Evolutionary conservation across 2,888 invertebrate species (phyloP), one percentile per base, ranked within the genome.

Genomic region (Patella pellucida): DNA sequence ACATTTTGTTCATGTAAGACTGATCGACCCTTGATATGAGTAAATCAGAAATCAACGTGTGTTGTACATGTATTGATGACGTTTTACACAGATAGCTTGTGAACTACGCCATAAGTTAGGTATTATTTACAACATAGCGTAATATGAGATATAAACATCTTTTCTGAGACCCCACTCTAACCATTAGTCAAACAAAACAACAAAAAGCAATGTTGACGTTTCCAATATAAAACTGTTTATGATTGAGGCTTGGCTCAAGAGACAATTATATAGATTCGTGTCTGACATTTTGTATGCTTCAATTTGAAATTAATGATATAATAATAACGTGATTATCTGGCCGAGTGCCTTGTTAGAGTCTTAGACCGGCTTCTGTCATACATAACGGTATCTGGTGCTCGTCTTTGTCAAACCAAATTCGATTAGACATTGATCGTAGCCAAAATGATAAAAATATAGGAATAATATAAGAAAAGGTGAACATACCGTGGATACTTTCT

Each of bases 351-450:
- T 62, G 62, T 62, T 62, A 62, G 19, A 62, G 62, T 62, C 62
- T 62, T 23, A 23, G 23, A 23, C 23, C 23, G 62, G 23, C 19
- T 62, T 62, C 23, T 62, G 62, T 62, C 62, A 62, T 62, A 62
- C 14, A 23, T 12, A 23, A 62, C 62, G 11, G 23, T 23, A 62
- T 62, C 62, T 62, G 62, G 62, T 62, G 62, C 62, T 62, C 62
- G 62, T 62, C 62, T 23, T 62, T 23, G 19, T 62, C 62, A 23
- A 19, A 62, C 19, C 62, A 19, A 62, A 62, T 62, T 62, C 23
- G 62, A 62, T 62, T 62, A 62, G 62, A 62, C 62, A 62, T 62
- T 62, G 62, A 62, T 62, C 62, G 62, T 3, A 23, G 23, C 62
- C 62, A 62, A 62, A 62, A 23, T 62, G 0, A 41, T 41, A 41